A percentile compares a stretch with the other conserved stretches of the same genome.
These are phyloP conservation scores for Ptilorrhoa leucosticta DNA, from an alignment of 2,113 vertebrate species.

Conservation along the genomic window DNA sequence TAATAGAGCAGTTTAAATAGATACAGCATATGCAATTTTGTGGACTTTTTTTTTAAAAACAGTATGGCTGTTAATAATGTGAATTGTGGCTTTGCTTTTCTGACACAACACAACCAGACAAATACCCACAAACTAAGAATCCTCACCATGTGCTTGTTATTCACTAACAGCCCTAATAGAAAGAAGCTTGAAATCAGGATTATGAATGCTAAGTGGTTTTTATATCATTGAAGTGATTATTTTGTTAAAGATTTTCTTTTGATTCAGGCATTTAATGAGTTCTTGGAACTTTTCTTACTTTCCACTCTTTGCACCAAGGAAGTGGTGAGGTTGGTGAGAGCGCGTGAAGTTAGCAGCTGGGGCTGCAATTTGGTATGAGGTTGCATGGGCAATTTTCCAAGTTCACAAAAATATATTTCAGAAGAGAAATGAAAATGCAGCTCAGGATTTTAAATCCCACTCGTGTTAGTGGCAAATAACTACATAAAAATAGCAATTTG, in stretches of 20 bases:
- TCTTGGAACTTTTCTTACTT: neutral
- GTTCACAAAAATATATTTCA: neutral
- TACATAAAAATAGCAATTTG: neutral
- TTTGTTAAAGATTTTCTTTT: neutral
- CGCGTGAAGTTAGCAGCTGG: neutral
- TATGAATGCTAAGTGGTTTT: neutral
- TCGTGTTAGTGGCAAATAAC: neutral
- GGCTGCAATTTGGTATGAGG: neutral
- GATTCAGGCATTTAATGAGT: neutral
- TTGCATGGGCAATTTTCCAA: neutral
- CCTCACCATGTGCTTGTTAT: neutral
- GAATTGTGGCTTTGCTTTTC: neutral
- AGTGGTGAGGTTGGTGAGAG: neutral
- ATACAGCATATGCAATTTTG: neutral
- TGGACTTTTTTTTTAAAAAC: neutral
- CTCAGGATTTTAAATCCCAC: neutral
- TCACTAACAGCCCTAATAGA: neutral
- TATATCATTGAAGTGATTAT: neutral
- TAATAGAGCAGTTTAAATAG: neutral
- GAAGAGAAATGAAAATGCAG: neutral
- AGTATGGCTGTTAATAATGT: neutral
- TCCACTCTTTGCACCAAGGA: neutral
- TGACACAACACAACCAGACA: neutral
- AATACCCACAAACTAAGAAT: neutral
- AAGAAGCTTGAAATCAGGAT: neutral